phyloP scores from a whole-genome alignment of 2,797 vertebrate species.

The Coccyzus lansbergi region DNA sequence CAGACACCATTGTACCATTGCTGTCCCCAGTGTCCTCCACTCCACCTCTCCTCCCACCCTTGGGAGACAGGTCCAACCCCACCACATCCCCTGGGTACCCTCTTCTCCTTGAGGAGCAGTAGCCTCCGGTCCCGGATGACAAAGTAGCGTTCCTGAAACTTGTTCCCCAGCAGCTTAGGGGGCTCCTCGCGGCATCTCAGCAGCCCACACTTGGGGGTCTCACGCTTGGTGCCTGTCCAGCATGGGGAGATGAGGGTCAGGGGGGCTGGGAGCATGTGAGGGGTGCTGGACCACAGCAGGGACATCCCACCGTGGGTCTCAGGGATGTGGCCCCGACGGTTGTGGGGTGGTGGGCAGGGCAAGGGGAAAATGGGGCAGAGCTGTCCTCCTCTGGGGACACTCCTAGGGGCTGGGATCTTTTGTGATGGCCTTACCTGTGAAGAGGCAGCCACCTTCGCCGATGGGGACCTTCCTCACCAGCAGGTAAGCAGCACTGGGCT shows the following conservation, averaged over 20 bases:
- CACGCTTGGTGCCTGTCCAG: constrained; percentile 84
- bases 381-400: neutral
- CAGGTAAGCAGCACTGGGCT: constrained; percentile 91
- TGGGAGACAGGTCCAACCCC: rapidly evolving
- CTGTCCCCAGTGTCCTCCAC: neutral
- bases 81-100: constrained; percentile 73
- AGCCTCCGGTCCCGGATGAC: constrained; percentile 88
- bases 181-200: constrained; percentile 91
- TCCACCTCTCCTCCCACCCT: neutral
- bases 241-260: neutral
- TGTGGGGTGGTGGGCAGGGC: neutral
- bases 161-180: constrained; percentile 89
- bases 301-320: too few species aligned
- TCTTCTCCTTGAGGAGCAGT: constrained; percentile 93
- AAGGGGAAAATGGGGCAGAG: neutral
- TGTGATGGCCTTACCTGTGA: constrained; percentile 81
- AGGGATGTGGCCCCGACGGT: neutral
- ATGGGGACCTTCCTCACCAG: constrained; percentile 90
- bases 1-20: rapidly evolving
- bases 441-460: constrained; percentile 87
- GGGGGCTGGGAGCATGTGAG: neutral
- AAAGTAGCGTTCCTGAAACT: constrained; percentile 93
- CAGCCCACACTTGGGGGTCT: constrained; percentile 88
- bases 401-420: neutral
- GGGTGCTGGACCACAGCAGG: too few species aligned